Evolutionary conservation across 1,140 invertebrate species (phyloP).

Genomic region (Neuroterus valhalla): DNA sequence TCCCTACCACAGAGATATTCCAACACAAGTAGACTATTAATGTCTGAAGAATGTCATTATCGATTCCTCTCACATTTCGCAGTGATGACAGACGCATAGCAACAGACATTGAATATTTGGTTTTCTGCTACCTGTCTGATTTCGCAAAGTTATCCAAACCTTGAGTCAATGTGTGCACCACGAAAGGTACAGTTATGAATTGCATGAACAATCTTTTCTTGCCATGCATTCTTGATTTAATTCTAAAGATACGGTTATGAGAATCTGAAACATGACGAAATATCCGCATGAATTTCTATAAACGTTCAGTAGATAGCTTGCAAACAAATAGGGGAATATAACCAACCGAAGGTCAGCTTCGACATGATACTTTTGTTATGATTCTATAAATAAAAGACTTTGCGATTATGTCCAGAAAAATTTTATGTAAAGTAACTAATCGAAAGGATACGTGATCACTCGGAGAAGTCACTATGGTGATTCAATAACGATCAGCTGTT

Average conservation of each 20-base stretch:
- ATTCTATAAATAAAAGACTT: not conserved
- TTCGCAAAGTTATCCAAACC: not conserved
- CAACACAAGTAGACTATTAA: not conserved
- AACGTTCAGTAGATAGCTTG: too few relatives aligned
- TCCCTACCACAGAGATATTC: not conserved
- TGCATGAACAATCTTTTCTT: too few relatives aligned
- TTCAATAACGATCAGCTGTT: constrained; percentile 22
- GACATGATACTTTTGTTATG: not conserved
- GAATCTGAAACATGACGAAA: too few relatives aligned
- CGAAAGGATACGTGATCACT: constrained; percentile 12
- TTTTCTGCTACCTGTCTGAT: not conserved
- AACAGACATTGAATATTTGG: not conserved
- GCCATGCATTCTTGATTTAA: too few relatives aligned
- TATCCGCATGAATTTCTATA: too few relatives aligned
- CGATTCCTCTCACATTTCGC: not conserved
- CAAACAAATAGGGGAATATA: too few relatives aligned
- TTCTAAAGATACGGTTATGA: too few relatives aligned
- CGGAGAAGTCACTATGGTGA: not conserved
- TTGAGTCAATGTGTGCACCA: not conserved
- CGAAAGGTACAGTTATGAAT: too few relatives aligned
- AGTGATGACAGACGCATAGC: not conserved
- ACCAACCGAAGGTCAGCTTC: too few relatives aligned
- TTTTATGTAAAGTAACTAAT: not conserved
- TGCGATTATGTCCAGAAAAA: not conserved
- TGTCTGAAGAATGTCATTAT: constrained; percentile 1